Percentiles rank a stretch among this genome's conserved stretches.
Evolutionary conservation across 2,797 vertebrate species (phyloP).

Genomic region (Acipenser ruthenus): DNA sequence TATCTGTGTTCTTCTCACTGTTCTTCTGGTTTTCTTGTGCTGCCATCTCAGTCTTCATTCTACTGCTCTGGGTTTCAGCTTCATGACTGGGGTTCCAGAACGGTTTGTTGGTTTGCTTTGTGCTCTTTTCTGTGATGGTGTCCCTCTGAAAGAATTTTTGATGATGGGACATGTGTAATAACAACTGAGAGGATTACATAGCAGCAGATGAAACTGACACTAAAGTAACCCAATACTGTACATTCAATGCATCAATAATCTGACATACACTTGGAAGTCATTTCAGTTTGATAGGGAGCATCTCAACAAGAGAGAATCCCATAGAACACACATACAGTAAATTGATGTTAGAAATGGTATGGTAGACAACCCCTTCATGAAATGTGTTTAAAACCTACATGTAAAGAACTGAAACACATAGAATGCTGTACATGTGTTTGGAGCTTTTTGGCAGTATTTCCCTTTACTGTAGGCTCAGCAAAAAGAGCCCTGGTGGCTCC

Average conservation of each 20-base stretch:
- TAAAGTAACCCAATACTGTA: too few relatives aligned
- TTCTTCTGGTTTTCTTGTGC: conserved; percentile 38
- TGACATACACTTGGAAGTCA: too few relatives aligned
- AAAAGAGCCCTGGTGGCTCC: conserved; percentile 60
- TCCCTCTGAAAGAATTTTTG: conserved; percentile 43
- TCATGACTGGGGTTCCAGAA: conserved; percentile 35
- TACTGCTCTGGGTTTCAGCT: conserved; percentile 37
- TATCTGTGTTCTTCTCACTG: conserved; percentile 33
- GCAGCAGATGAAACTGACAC: too few relatives aligned
- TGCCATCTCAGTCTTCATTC: conserved; percentile 36
- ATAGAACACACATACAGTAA: too few relatives aligned
- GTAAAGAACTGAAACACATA: background rate
- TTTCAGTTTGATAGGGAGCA: too few relatives aligned
- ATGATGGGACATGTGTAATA: background rate
- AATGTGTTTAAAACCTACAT: too few relatives aligned
- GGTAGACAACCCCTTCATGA: too few relatives aligned
- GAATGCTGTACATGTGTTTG: conserved; percentile 64
- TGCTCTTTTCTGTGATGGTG: conserved; percentile 33
- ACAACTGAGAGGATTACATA: too few relatives aligned
- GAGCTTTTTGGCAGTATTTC: conserved; percentile 59
- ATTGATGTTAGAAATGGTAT: too few relatives aligned
- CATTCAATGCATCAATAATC: too few relatives aligned
- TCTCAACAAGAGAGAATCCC: too few relatives aligned
- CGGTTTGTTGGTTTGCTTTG: conserved; percentile 34
- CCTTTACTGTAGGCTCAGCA: conserved; percentile 59